These are phyloP conservation scores for Drosophila villosipedis DNA, from an alignment of 2,888 invertebrate genomes.

Conservation along the genomic window DNA sequence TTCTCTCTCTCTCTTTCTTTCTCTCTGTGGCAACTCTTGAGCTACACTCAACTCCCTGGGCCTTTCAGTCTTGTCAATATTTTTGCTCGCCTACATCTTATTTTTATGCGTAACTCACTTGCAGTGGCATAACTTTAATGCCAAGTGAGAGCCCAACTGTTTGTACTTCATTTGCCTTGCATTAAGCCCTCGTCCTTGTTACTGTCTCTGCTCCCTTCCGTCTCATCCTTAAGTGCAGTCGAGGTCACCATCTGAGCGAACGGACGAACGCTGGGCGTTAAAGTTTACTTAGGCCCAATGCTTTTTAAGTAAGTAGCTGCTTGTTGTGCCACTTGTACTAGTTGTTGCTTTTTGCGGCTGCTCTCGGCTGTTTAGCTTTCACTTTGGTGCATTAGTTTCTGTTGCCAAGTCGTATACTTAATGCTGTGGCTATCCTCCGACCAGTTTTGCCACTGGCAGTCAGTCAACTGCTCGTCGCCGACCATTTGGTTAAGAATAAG, in stretches of 20 bases:
- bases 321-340: constrained; percentile 49
- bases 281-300: constrained; percentile 80
- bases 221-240: constrained; percentile 74
- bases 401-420: constrained; percentile 58
- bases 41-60: constrained; percentile 23
- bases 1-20: background rate
- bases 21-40: constrained; percentile 10
- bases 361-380: constrained; percentile 74
- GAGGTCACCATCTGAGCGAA: constrained; percentile 45
- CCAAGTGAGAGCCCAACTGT: constrained; percentile 56
- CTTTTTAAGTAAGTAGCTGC: constrained; percentile 80
- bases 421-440: constrained; percentile 43
- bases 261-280: constrained; percentile 57
- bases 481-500: constrained; percentile 46
- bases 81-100: constrained; percentile 52
- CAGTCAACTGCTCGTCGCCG: constrained; percentile 35
- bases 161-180: constrained; percentile 78
- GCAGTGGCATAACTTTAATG: constrained; percentile 74
- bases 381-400: constrained; percentile 73
- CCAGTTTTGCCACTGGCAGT: constrained; percentile 48
- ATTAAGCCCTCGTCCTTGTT: constrained; percentile 67
- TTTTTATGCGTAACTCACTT: constrained; percentile 72
- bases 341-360: constrained; percentile 48
- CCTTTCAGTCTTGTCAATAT: constrained; percentile 68
- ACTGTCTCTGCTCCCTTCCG: constrained; percentile 32